phyloP scores from a whole-genome alignment of 2,113 vertebrate genomes.

The Nyctereutes procyonoides region DNA sequence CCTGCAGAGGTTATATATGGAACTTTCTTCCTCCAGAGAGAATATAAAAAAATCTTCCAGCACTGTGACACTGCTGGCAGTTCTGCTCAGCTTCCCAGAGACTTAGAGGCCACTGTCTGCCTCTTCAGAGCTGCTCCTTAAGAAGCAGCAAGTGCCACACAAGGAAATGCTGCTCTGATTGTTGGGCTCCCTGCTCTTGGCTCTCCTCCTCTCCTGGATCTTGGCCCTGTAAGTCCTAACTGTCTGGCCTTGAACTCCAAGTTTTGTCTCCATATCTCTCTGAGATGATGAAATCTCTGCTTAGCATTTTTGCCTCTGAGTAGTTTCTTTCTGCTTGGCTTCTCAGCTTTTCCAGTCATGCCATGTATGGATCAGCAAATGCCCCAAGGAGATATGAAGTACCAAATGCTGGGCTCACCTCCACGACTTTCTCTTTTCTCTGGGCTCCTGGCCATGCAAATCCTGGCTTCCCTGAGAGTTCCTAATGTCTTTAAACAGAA shows the following conservation, averaged over 20 bases:
- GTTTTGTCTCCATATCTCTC: not conserved
- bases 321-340: not conserved
- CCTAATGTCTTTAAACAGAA: not conserved
- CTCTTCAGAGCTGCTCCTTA: not conserved
- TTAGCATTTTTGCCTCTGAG: not conserved
- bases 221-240: not conserved
- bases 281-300: not conserved
- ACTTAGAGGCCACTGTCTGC: not conserved
- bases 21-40: not conserved
- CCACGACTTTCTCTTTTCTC: not conserved
- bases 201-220: not conserved
- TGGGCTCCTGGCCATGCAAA: not conserved
- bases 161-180: not conserved
- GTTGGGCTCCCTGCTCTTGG: not conserved
- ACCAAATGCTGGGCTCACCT: not conserved
- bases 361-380: not conserved
- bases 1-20: not conserved
- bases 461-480: not conserved
- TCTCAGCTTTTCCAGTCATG: not conserved
- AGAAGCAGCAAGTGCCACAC: not conserved
- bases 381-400: not conserved
- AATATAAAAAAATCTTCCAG: not conserved
- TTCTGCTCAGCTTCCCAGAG: not conserved
- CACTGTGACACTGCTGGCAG: not conserved
- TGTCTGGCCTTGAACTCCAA: not conserved